Base-by-base conservation (phyloP, 2,113 vertebrate species). In the Brachypodius melanocephalos region DNA sequence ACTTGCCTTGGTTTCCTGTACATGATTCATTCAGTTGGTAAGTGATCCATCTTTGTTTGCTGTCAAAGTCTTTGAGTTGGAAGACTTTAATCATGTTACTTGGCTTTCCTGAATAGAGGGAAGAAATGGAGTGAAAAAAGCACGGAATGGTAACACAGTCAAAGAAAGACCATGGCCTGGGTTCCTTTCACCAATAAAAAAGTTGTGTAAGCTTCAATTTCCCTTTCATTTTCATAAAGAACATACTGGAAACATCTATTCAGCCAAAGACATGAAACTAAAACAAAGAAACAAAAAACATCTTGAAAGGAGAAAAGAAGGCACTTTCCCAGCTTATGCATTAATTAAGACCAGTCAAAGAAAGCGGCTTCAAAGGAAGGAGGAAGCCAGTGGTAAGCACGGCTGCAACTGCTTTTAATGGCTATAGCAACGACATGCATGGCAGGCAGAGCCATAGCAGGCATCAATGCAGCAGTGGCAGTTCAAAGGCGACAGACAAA, bases 281-380 rank as follows among this genome's bases (percentile, higher is more conserved):
- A 95, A 96, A 89, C 88, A 93, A 93, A 95, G 94, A 86, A 92
- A 81, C 76, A 89, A 93, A 95, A 95, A 95, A 59, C 83, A 38
- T 92, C 66, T 91, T 94, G 79, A 91, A 95, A 95, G 89, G 69
- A 83, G 66, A 84, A 92, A 89, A 95, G 73, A 92, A 89, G 86
- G 80, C 92, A 75, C 89, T 96, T 97, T 90, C 89, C 92, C 88
- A 90, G 92, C 79, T 93, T 85, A 52, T 89, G 86, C 7, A 10
- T 95, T 97, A 96, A 97, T 96, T 96, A 95, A 86, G 94, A 96
- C 92, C 96, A 97, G 96, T 81, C 86, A 95, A 93, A 97, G 96
- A 84, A 81, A 95, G 29, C 10, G 31, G 88, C 93, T 97, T 97
- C 96, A 96, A 97, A 96, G 90, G 86, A 40, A 81, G 80, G 94